A percentile compares a stretch with the other conserved stretches of the same genome.
phyloP scores from a whole-genome alignment of 1,140 invertebrate species.

The Leptopilina clavipes region DNA sequence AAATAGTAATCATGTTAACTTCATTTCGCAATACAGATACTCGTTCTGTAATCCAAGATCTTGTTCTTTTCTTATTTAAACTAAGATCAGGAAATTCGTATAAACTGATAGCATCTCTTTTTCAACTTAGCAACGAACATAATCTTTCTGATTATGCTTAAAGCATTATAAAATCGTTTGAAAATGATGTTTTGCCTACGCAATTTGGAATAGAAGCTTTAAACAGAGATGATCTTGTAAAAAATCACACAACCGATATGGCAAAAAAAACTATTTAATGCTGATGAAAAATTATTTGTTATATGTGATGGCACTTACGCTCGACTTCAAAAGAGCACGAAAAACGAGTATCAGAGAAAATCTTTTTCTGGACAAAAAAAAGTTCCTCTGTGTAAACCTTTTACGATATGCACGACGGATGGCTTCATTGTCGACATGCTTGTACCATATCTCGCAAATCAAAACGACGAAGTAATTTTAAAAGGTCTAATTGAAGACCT shows the following conservation, averaged over 20 bases:
- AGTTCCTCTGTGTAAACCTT: conserved; percentile 25
- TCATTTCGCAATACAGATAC: neutral
- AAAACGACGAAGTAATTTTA: conserved; percentile 59
- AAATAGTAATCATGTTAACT: neutral
- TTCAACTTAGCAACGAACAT: no score
- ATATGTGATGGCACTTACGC: conserved; percentile 45
- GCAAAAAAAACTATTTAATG: no score
- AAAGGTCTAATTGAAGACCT: conserved; percentile 47
- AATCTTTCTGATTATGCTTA: no score
- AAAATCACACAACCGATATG: no score
- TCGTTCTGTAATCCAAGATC: neutral
- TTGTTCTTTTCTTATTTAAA: neutral
- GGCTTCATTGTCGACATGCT: conserved; percentile 58
- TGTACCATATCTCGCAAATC: conserved; percentile 49
- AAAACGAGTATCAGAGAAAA: conserved; percentile 44
- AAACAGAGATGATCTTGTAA: no score
- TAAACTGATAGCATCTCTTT: neutral
- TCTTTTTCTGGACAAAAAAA: conserved; percentile 57
- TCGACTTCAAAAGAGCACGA: conserved; percentile 43
- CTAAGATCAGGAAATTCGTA: neutral
- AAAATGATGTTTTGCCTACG: no score
- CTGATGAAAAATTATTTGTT: no score
- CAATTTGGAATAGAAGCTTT: no score
- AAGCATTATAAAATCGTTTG: no score
- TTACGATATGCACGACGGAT: conserved; percentile 60